Evolutionary conservation across 2,888 invertebrate species (phyloP).

Genomic region (Phlogophora meticulosa): DNA sequence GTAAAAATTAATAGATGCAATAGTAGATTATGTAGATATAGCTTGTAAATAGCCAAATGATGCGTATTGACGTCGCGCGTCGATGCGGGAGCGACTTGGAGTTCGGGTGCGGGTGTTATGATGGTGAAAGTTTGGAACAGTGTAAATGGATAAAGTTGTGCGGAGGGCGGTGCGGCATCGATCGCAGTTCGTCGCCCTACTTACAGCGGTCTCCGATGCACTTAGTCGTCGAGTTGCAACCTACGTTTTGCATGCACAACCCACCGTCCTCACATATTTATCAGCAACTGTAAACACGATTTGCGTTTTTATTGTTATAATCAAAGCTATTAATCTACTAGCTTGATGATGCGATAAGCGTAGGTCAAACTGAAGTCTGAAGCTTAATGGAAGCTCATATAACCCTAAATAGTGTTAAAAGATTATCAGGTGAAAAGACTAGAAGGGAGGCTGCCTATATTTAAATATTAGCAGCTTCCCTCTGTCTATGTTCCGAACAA

Average conservation of each 20-base stretch:
- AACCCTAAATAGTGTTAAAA: not conserved
- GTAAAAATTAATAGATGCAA: not conserved
- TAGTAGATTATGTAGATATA: not conserved
- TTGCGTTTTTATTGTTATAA: conserved; percentile 47
- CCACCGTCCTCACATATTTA: conserved; percentile 53
- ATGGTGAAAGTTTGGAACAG: conserved; percentile 87
- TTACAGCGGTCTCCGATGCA: conserved; percentile 87
- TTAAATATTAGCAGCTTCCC: not conserved
- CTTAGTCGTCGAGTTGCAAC: conserved; percentile 82
- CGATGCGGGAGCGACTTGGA: conserved; percentile 59
- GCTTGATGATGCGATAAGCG: not conserved
- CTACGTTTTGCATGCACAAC: conserved; percentile 75
- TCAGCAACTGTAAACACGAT: conserved; percentile 56
- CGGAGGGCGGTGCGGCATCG: conserved; percentile 87
- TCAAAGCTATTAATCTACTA: conserved; percentile 14
- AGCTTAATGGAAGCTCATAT: not conserved
- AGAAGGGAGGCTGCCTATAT: too few species aligned
- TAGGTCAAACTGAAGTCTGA: not conserved
- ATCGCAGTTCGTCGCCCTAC: conserved; percentile 91
- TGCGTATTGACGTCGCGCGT: conserved; percentile 59
- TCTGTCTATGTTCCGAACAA: not conserved
- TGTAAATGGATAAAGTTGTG: conserved; percentile 90
- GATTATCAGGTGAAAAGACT: not conserved
- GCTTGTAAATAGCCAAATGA: conserved; percentile 31
- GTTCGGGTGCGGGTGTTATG: conserved; percentile 78